phyloP scores from a whole-genome alignment of 2,113 vertebrate genomes.

The Deroptyus accipitrinus region DNA sequence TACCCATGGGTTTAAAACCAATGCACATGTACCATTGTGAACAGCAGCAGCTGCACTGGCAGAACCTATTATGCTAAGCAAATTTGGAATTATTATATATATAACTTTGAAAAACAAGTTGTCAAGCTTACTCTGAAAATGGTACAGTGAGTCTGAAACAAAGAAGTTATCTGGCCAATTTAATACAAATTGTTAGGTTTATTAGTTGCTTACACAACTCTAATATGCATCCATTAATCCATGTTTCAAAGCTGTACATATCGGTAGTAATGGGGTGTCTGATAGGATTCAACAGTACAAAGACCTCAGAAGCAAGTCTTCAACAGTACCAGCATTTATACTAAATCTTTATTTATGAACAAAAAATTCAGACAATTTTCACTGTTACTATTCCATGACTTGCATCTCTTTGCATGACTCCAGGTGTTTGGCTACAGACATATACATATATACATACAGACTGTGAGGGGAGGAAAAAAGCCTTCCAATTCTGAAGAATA shows the following conservation, averaged over 20 bases:
- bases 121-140: not conserved
- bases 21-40: rapidly evolving
- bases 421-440: rapidly evolving
- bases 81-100: not conserved
- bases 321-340: not conserved
- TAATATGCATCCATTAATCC: not conserved
- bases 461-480: not conserved
- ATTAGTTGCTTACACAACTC: not conserved
- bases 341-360: not conserved
- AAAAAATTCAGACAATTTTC: not conserved
- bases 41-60: not conserved
- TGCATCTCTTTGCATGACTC: not conserved
- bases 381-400: not conserved
- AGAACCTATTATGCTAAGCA: rapidly evolving
- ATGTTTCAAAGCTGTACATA: not conserved
- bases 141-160: not conserved
- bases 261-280: not conserved
- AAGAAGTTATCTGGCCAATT: not conserved
- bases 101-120: not conserved
- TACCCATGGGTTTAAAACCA: not conserved
- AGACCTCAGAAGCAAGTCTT: not conserved
- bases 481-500: not conserved
- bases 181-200: not conserved
- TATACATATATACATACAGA: not conserved
- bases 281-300: not conserved